Evolutionary conservation across 2,888 invertebrate species (phyloP).

Genomic region (Hirtodrosophila alboralis): DNA sequence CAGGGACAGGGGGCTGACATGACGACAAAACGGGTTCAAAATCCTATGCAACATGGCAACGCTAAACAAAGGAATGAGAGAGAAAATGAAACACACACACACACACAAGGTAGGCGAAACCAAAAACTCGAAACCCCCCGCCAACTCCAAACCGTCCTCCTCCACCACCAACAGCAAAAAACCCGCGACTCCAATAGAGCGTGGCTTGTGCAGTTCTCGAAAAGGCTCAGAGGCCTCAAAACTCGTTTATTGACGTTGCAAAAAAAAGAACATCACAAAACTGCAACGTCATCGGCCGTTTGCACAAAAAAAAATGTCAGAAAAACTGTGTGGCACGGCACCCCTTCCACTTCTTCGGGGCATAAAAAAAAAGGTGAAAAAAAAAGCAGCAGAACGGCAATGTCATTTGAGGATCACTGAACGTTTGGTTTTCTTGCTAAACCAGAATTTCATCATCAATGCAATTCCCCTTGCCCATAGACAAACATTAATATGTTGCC

Average conservation of each 20-base stretch:
- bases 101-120: conserved; percentile 67
- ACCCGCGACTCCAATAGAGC: conserved; percentile 62
- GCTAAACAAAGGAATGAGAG: conserved; percentile 46
- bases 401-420: conserved; percentile 50
- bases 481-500: conserved; percentile 21
- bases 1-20: conserved; percentile 35
- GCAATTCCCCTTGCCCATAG: conserved; percentile 22
- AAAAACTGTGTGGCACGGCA: conserved; percentile 21
- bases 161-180: not conserved
- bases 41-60: conserved; percentile 81
- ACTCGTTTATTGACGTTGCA: conserved; percentile 63
- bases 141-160: not conserved
- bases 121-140: conserved; percentile 43
- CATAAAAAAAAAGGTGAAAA: conserved; percentile 8
- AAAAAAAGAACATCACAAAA: conserved; percentile 40
- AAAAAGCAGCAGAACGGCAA: conserved; percentile 16
- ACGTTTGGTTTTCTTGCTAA: conserved; percentile 56
- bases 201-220: conserved; percentile 47
- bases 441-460: conserved; percentile 54
- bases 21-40: conserved; percentile 79
- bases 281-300: conserved; percentile 70
- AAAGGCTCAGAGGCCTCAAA: conserved; percentile 48
- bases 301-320: conserved; percentile 10
- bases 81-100: conserved; percentile 9
- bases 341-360: conserved; percentile 24